Conservation (phyloP, 2,113 vertebrate species). For the Pseudorhombus dupliciocellatus region DNA sequence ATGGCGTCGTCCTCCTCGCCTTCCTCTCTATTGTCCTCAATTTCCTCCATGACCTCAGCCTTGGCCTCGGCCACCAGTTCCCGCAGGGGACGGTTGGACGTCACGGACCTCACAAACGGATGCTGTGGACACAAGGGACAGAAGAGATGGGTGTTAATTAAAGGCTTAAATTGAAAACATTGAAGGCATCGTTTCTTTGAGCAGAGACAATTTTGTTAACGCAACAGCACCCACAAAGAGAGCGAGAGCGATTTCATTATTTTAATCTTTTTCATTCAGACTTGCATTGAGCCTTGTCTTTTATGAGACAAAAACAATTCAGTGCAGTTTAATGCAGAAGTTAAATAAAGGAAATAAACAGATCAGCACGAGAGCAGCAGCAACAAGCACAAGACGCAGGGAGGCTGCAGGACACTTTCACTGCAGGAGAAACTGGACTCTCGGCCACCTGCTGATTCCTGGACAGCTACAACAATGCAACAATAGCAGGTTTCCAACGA, state of each 20-base stretch:
- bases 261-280: too few relatives aligned
- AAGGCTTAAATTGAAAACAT: too few relatives aligned
- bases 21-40: conserved; percentile 81
- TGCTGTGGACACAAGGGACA: conserved; percentile 80
- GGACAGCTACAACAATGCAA: conserved; percentile 38
- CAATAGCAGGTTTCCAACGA: conserved; percentile 21
- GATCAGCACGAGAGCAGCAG: neutral
- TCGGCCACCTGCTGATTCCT: conserved; percentile 31
- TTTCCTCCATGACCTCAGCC: conserved; percentile 91
- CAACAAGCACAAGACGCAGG: neutral
- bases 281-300: too few relatives aligned
- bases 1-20: conserved; percentile 77
- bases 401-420: conserved; percentile 44
- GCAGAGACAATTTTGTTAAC: too few relatives aligned
- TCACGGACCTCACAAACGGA: conserved; percentile 87
- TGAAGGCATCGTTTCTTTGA: too few relatives aligned
- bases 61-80: conserved; percentile 98
- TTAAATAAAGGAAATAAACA: neutral
- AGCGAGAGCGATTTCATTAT: too few relatives aligned
- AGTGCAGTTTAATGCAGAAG: too few relatives aligned
- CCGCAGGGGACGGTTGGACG: conserved; percentile 86
- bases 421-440: conserved; percentile 31
- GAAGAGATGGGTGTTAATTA: too few relatives aligned
- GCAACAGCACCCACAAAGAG: too few relatives aligned
- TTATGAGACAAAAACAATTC: neutral